A percentile compares a stretch with the other conserved stretches of the same genome.
These are phyloP conservation scores for Catocala sponsa DNA, from an alignment of 2,888 invertebrate species.

Conservation along the genomic window DNA sequence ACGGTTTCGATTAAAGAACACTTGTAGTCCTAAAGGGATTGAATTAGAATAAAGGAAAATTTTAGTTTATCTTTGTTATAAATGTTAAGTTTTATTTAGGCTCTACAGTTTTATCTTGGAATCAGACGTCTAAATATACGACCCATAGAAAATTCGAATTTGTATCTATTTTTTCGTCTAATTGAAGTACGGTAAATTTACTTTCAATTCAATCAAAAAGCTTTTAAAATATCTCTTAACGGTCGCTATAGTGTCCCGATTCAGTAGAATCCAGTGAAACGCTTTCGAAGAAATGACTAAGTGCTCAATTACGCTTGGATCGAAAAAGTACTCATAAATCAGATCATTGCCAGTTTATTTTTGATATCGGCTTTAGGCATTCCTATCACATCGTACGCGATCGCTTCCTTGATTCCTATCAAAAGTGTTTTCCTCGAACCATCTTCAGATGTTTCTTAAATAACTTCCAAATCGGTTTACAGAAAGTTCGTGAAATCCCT, in stretches of 20 bases:
- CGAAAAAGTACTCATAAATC: neutral
- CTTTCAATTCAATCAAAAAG: no score
- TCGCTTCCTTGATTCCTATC: neutral
- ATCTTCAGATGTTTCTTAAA: neutral
- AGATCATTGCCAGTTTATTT: conserved; percentile 5
- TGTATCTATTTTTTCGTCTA: no score
- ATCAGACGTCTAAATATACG: no score
- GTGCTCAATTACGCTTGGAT: neutral
- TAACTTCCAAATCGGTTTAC: conserved; percentile 3
- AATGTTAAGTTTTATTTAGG: no score
- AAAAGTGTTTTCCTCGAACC: neutral
- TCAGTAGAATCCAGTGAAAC: neutral
- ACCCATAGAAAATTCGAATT: no score
- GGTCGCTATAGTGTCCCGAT: neutral
- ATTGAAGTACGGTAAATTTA: no score
- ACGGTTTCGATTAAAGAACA: no score
- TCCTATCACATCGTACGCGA: neutral
- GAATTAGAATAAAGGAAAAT: no score
- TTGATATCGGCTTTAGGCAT: neutral
- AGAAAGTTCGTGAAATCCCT: conserved; percentile 2
- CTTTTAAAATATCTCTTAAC: neutral
- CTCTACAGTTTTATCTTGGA: no score
- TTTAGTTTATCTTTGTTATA: no score
- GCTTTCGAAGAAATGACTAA: conserved; percentile 10
- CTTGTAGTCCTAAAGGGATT: no score